Evolutionary conservation across 2,797 vertebrate genomes (phyloP), one percentile per base, ranked within the genome.

Genomic region (Clangula hyemalis): DNA sequence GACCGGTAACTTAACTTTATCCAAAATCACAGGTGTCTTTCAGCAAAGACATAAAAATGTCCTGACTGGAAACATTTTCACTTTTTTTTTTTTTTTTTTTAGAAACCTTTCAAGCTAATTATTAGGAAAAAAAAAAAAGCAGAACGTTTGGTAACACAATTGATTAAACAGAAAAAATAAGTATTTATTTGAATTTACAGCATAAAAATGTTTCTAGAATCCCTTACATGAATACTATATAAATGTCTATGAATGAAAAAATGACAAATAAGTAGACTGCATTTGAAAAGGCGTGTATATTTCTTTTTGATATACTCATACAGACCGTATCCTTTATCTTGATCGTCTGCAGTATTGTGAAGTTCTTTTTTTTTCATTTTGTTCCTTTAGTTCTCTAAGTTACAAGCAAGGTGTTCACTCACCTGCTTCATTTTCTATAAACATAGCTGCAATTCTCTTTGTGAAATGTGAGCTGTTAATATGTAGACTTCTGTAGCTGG

Each of bases 61-160:
- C 47, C 21, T 74, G 45, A n/a, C 25, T 70, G 49, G 61, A 83
- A 91, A 47, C 16, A 39, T 16, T 77, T 83, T 83, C 7, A 53
- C 4, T 30, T 65, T 24, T 65, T 22, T 24, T 93, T 91, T 95
- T 91, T 30, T 62, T 21, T 65, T 22, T 24, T 95, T 91, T 43
- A 34, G 38, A 83, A 91, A 57, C 3, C 0, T 51, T n/a, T 9
- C 28, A 80, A 80, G 58, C 10, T 65, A 88, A 10, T 47, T n/a
- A 36, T 28, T 66, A 3, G 4, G 3, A 13, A 49, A 49, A 49
- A 32, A n/a, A 76, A 36, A 47, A 7, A 3, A 24, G 7, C 56
- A 10, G 15, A 70, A 27, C 8, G 6, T 66, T 64, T 76, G 70
- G 13, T 88, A 73, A n/a, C 0, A 0, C 6, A 22, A 53, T 17